Base-by-base conservation (phyloP, 2,797 vertebrate genomes). In the Enteromius treurensis region DNA sequence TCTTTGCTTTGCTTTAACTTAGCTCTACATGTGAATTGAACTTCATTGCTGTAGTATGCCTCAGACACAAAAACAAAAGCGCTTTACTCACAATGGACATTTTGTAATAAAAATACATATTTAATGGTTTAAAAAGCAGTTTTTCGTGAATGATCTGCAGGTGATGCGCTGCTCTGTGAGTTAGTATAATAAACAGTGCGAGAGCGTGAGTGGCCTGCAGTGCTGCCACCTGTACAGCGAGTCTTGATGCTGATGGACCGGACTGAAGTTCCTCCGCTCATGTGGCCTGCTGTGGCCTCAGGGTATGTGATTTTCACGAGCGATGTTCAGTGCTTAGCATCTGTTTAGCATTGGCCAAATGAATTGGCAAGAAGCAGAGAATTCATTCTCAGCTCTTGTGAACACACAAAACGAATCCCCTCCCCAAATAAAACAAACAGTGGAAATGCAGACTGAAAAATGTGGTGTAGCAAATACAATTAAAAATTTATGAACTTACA, bases 251-350 rank as follows among this genome's bases (percentile, higher is more conserved):
- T 75, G 77, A 76, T 74, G 78, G 34, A 78, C 80, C 40, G 80
- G 77, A 80, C 69, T 26, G 15, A 58, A 76, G 62, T 67, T 81
- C 74, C 21, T 45, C 64, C 32, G 37, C 62, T 79, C 77, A 37
- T 80, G 51, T 80, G 69, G 64, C 69, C 62, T 83, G 81, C 77
- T 62, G 81, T 76, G 77, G 81, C 85, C 74, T 75, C 77, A 53
- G 81, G 85, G 26, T 86, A 40, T 71, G 85, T 71, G 81, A 55
- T 80, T 86, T 83, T 69, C 47, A 34, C 51, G 51, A 82, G 51
- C 51, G 84, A 79, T 86, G 85, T 83, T 76, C 68, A 68, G 70
- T 80, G 85, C 77, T 83, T 80, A 80, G 85, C 85, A 83, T 86
- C 77, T 83, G 85, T 77, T 83, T 83, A 80, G 49, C 34, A 2